Base-by-base conservation (phyloP, 2,797 vertebrate species). In the Acipenser oxyrinchus region DNA sequence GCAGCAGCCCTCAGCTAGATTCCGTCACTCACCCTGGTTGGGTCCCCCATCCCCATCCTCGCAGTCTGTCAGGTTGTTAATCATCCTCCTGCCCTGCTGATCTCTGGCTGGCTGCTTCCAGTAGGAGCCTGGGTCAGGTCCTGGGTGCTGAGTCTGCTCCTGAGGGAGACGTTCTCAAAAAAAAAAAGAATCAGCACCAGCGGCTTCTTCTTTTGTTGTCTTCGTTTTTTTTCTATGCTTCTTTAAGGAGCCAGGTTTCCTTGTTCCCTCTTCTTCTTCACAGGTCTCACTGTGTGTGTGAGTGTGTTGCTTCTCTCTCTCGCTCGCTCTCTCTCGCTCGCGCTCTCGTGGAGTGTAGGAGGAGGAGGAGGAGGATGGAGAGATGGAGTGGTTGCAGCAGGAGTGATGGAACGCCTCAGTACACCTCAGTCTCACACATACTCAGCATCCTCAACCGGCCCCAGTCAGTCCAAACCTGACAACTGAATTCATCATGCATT, bases 11-110 rank as follows among this genome's bases (percentile, higher is more conserved):
- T 75, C 53, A 75, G 78, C 78, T 78, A 85, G 79, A 88, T 88
- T 87, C 84, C 84, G 83, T 80, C 81, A 90, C 94, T 93, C 91
- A 96, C 95, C 94, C 83, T 94, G 94, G 79, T 93, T 94, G 72
- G 92, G 90, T 78, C 91, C 93, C 81, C 92, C 94, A 76, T 97
- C 95, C 81, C 91, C 94, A 83, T 97, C 95, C 90, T 96, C 94
- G 75, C 93, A 92, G 84, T 97, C 95, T 73, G 92, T 94, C 90
- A 97, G 93, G 91, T 95, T 96, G 93, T 97, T 97, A 74, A 95
- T 93, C 95, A 97, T 97, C 89, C 90, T 87, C 83, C 80, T 85
- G 79, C 68, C 23, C 23, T 37, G 10, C 12, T 15, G 60, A 8
- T 62, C 18, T 7, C 60, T 62, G 11, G 12, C 18, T 62, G 18